phyloP scores from a whole-genome alignment of 2,797 vertebrate species.

The Oryzias dopingdopingensis region DNA sequence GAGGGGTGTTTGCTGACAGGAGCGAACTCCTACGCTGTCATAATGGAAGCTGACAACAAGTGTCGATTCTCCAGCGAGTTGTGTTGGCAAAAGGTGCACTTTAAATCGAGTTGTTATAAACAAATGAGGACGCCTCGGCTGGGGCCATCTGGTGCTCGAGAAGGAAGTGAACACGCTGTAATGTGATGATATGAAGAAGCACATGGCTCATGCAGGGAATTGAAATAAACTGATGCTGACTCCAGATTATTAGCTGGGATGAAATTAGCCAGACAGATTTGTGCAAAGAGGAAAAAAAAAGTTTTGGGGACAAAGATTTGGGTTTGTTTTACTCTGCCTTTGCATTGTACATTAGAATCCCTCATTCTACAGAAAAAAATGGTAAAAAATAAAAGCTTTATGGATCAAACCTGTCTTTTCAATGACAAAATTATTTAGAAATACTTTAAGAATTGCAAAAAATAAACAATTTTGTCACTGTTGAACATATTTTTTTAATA shows the following conservation, averaged over 20 bases:
- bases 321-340: slow-evolving; percentile 32
- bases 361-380: slow-evolving; percentile 20
- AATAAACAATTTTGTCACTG: slow-evolving; percentile 61
- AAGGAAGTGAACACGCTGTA: slow-evolving; percentile 40
- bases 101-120: slow-evolving; percentile 66
- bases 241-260: slow-evolving; percentile 34
- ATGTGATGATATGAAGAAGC: slow-evolving; percentile 50
- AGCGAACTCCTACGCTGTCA: slow-evolving; percentile 46
- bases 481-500: slow-evolving; percentile 25
- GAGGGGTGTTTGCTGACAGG: slow-evolving; percentile 23
- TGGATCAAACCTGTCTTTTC: slow-evolving; percentile 32
- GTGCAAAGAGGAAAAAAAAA: slow-evolving; percentile 15
- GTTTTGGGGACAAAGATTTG: slow-evolving; percentile 22
- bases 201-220: slow-evolving; percentile 23
- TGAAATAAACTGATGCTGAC: slow-evolving; percentile 33
- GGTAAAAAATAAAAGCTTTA: slow-evolving; percentile 52
- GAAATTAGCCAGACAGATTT: slow-evolving; percentile 16
- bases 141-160: slow-evolving; percentile 57
- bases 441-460: slow-evolving; percentile 38
- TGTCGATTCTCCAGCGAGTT: slow-evolving; percentile 52
- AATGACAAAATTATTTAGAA: slow-evolving; percentile 60
- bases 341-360: slow-evolving; percentile 25
- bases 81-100: slow-evolving; percentile 40
- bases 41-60: slow-evolving; percentile 42
- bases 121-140: slow-evolving; percentile 50